Evolutionary conservation across 2,113 vertebrate genomes (phyloP), one percentile per base, ranked within the genome.

Genomic region (Erpornis zantholeuca): DNA sequence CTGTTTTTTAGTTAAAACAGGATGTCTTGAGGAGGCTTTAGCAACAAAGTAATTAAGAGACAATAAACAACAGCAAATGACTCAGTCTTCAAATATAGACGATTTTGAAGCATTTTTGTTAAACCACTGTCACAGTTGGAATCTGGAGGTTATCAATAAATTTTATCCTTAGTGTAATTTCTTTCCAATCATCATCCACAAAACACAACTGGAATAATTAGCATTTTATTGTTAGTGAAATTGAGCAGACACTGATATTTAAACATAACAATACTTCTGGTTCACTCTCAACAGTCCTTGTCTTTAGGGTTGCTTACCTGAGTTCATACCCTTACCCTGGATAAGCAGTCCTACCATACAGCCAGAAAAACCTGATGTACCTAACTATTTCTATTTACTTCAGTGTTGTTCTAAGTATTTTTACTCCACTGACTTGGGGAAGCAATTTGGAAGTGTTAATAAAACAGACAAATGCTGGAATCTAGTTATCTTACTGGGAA

Each of bases 371-470:
- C 3, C 33, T 29, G 28, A 53, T 2, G 2, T 21, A 56, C 12
- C 7, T 31, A 22, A 73, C 6, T 64, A 24, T 45, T 70, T 3
- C 8, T 59, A 50, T 64, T 87, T 91, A 36, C 4, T 85, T 84
- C 0, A 0, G 3, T 17, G 6, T 15, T 59, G 3, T 45, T 80
- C 70, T 10, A 72, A 82, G 40, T n/a, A n/a, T 22, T 86, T 94
- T 70, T 81, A 31, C 16, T 64, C 8, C 20, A 6, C 8, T 85
- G 65, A 57, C 11, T 8, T 68, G 53, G 6, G 16, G 7, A 84
- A 71, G 35, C 23, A 6, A 9, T 82, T 63, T 38, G 22, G 10
- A 88, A 65, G 4, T 28, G 6, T 60, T 75, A 57, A 27, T 53
- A 73, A 57, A 91, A 28, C 19, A 83, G 28, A 5, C 4, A 91